phyloP scores from a whole-genome alignment of 2,113 vertebrate genomes.

The Equus quagga region DNA sequence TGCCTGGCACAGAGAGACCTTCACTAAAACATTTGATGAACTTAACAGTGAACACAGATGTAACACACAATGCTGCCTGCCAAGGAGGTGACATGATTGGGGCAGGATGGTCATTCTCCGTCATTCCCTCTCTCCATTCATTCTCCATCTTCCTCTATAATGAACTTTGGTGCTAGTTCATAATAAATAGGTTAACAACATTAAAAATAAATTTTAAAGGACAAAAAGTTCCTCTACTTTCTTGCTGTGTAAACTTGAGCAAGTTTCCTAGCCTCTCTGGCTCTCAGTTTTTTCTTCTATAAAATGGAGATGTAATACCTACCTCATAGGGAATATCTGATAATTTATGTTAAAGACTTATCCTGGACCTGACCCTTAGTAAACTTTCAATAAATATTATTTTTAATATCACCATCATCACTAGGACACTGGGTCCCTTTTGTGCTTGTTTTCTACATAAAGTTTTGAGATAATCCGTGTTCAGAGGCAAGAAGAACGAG shows the following conservation, averaged over 20 bases:
- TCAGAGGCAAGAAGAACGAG: neutral
- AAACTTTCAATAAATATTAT: neutral
- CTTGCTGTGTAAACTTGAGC: neutral
- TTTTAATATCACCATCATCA: neutral
- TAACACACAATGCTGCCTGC: accelerated
- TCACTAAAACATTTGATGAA: neutral
- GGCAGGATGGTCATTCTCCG: neutral
- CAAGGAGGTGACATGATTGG: neutral
- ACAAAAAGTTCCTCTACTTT: neutral
- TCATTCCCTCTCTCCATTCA: neutral
- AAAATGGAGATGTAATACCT: neutral
- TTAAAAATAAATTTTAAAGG: neutral
- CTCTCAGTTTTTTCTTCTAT: neutral
- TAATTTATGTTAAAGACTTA: neutral
- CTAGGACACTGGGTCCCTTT: neutral
- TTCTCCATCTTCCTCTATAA: neutral
- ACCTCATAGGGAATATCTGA: neutral
- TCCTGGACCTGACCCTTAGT: neutral
- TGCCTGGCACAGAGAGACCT: neutral
- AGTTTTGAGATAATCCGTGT: neutral
- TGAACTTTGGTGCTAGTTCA: neutral
- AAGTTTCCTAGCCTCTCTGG: neutral
- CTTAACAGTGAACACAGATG: neutral
- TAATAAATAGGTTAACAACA: neutral
- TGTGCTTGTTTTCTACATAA: neutral